A percentile compares a stretch with the other conserved stretches of the same genome.
Evolutionary conservation across 2,888 invertebrate genomes (phyloP).

Genomic region (Agrotis clavis): DNA sequence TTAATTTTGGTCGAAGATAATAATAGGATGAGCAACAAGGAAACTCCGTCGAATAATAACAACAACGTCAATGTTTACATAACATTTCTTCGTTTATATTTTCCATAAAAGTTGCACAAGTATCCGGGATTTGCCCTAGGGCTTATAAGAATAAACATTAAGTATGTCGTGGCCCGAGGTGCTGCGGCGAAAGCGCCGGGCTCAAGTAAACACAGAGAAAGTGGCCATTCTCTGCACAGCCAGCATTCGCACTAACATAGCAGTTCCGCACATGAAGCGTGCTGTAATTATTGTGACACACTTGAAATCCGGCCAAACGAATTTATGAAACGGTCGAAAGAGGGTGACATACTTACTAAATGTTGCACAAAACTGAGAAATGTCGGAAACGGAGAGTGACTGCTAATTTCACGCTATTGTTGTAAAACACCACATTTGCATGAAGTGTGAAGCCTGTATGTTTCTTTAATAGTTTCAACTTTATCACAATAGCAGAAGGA

Average conservation of each 20-base stretch:
- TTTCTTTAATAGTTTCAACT: no score
- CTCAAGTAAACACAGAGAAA: constrained; percentile 61
- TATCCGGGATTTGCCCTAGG: constrained; percentile 20
- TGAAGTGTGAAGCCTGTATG: neutral
- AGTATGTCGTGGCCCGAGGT: constrained; percentile 18
- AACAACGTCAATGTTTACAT: neutral
- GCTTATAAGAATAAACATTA: constrained; percentile 16
- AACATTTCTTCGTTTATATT: constrained; percentile 5
- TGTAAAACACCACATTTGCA: constrained; percentile 1
- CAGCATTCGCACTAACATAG: constrained; percentile 17
- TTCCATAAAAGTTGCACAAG: constrained; percentile 15
- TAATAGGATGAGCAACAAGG: neutral
- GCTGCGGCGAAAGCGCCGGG: constrained; percentile 43
- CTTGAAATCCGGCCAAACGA: constrained; percentile 21
- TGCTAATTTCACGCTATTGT: constrained; percentile 24
- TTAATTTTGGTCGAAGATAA: neutral
- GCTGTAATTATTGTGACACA: constrained; percentile 37
- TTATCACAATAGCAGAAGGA: no score
- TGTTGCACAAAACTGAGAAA: constrained; percentile 7
- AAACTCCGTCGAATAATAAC: neutral
- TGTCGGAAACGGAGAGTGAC: constrained; percentile 4
- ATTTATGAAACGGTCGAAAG: constrained; percentile 14
- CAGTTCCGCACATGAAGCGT: constrained; percentile 18
- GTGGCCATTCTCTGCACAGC: constrained; percentile 33
- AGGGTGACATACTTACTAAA: constrained; percentile 26